phyloP scores from a whole-genome alignment of 2,113 vertebrate genomes.

The Lucifuga dentata region DNA sequence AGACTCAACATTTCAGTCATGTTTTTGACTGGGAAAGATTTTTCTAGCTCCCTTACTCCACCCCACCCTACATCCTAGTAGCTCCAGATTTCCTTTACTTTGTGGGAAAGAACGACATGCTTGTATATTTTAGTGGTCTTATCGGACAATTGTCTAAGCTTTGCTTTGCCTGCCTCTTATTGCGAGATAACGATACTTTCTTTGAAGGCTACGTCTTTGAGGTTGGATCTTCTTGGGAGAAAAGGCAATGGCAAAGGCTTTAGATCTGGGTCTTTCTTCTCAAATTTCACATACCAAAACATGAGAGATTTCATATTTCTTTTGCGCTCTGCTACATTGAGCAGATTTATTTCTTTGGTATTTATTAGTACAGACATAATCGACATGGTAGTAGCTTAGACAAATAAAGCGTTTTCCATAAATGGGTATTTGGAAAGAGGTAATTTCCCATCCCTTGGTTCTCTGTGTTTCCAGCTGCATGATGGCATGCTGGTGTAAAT shows the following conservation, averaged over 20 bases:
- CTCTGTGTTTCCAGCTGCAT: slow-evolving; percentile 50
- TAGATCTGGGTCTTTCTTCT: slow-evolving; percentile 14
- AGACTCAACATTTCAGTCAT: slow-evolving; percentile 72
- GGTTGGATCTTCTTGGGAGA: slow-evolving; percentile 47
- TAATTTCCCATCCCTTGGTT: slow-evolving; percentile 39
- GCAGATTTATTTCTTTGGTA: slow-evolving; percentile 9
- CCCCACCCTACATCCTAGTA: slow-evolving; percentile 29
- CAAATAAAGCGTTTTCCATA: slow-evolving; percentile 40
- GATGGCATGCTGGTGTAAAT: slow-evolving; percentile 45
- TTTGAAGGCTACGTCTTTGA: slow-evolving; percentile 58
- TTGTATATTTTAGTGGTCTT: slow-evolving; percentile 68
- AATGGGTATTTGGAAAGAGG: slow-evolving; percentile 50
- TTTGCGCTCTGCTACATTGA: slow-evolving; percentile 6
- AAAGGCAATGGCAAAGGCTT: slow-evolving; percentile 16
- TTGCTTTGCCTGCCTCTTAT: slow-evolving; percentile 35
- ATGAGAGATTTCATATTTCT: slow-evolving; percentile 12
- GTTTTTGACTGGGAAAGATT: slow-evolving; percentile 42
- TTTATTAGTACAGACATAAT: slow-evolving; percentile 21
- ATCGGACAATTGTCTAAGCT: slow-evolving; percentile 60
- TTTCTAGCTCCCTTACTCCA: slow-evolving; percentile 36
- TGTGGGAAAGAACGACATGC: slow-evolving; percentile 73
- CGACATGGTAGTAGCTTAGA: slow-evolving; percentile 18
- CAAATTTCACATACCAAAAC: slow-evolving; percentile 24
- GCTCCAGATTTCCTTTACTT: slow-evolving; percentile 68
- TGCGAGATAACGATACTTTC: slow-evolving; percentile 66